Percentiles rank a stretch among this genome's conserved stretches.
These are phyloP conservation scores for Mythimna ferrago DNA, from an alignment of 2,888 invertebrate genomes.

Conservation along the genomic window DNA sequence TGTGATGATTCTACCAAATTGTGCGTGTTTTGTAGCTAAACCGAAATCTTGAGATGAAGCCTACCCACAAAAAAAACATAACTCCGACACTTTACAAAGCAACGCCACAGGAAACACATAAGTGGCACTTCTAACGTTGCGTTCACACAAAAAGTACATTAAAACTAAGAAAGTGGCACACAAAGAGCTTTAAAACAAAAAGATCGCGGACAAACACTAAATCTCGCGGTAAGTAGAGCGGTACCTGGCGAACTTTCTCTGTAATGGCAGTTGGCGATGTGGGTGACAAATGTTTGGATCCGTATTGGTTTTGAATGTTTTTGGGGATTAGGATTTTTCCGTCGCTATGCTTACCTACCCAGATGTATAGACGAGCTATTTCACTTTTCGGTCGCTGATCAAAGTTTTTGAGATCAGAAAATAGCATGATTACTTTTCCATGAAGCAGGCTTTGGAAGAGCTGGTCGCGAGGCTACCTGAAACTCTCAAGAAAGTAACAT, in stretches of 20 bases:
- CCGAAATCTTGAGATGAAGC: neutral
- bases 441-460: too few species aligned
- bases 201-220: conserved; percentile 58
- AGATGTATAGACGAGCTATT: neutral
- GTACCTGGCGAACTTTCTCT: conserved; percentile 58
- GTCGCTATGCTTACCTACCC: neutral
- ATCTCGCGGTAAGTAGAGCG: conserved; percentile 58
- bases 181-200: conserved; percentile 61
- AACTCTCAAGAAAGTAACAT: too few species aligned
- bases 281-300: conserved; percentile 53
- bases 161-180: conserved; percentile 58
- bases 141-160: conserved; percentile 67
- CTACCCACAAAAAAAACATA: conserved; percentile 8
- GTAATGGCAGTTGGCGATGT: conserved; percentile 51
- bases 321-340: conserved; percentile 9
- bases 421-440: too few species aligned
- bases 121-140: conserved; percentile 58
- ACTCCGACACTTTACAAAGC: conserved; percentile 25
- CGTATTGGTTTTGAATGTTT: conserved; percentile 32
- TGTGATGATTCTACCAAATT: too few species aligned
- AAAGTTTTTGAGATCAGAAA: too few species aligned
- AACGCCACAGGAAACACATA: conserved; percentile 49
- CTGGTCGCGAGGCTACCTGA: too few species aligned
- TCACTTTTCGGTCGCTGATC: neutral
- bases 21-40: neutral